A percentile compares a stretch with the other conserved stretches of the same genome.
Evolutionary conservation across 1,140 invertebrate species (phyloP).

Genomic region (Drosophila lini): DNA sequence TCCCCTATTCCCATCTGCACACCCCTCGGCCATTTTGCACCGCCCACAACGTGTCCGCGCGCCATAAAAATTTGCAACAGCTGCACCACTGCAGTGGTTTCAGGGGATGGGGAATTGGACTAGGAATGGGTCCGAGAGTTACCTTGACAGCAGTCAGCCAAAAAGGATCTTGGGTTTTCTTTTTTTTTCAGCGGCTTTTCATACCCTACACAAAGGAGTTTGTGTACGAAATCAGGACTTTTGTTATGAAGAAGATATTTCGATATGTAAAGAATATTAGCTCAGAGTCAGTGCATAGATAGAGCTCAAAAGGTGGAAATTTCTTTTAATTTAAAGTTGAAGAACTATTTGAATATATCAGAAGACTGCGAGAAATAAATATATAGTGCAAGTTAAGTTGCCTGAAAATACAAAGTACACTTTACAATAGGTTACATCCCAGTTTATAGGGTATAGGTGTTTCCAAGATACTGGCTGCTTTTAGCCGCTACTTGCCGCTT

Average conservation of each 20-base stretch:
- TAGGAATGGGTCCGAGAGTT: slow-evolving; percentile 53
- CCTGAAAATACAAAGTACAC: background rate
- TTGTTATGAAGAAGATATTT: no score
- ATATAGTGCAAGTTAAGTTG: background rate
- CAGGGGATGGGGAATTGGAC: slow-evolving; percentile 46
- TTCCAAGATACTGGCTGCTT: background rate
- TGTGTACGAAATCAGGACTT: background rate
- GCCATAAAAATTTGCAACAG: slow-evolving; percentile 81
- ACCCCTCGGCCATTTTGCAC: slow-evolving; percentile 21
- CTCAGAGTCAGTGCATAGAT: no score
- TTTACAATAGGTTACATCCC: background rate
- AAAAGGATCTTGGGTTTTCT: slow-evolving; percentile 64
- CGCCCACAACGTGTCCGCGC: slow-evolving; percentile 76
- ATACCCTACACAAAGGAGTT: slow-evolving; percentile 41
- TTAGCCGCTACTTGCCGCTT: slow-evolving; percentile 25
- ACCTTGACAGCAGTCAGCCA: slow-evolving; percentile 78
- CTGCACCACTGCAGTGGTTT: slow-evolving; percentile 60
- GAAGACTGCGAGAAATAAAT: background rate
- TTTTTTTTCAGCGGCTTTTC: slow-evolving; percentile 29
- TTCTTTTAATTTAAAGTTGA: background rate
- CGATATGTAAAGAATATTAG: background rate
- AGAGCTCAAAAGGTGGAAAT: background rate
- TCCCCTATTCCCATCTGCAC: background rate
- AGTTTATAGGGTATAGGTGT: slow-evolving; percentile 30
- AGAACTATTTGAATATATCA: background rate